Conservation (phyloP, 2,113 vertebrate genomes). For the Beaufortia kweichowensis region DNA sequence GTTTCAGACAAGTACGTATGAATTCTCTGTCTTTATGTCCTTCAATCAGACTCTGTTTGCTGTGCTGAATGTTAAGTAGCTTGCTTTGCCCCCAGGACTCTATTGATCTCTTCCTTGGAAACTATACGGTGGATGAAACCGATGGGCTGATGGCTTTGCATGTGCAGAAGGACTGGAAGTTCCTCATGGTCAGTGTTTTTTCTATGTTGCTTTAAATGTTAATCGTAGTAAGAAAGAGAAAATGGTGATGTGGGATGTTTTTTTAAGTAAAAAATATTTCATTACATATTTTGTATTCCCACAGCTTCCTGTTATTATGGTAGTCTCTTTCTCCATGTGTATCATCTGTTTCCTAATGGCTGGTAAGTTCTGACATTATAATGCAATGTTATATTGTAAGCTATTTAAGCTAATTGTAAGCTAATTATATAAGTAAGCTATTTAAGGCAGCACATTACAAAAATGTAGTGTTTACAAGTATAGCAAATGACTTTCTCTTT, state of each 20-base stretch:
- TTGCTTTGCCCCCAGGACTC: slow-evolving; percentile 79
- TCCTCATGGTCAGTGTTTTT: slow-evolving; percentile 83
- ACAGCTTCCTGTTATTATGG: slow-evolving; percentile 94
- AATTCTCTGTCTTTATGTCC: slow-evolving; percentile 1
- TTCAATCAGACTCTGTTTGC: neutral
- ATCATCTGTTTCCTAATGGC: slow-evolving; percentile 95
- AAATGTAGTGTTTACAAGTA: too few species aligned
- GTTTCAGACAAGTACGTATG: slow-evolving; percentile 88
- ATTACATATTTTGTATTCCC: slow-evolving; percentile 47
- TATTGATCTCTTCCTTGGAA: slow-evolving; percentile 96
- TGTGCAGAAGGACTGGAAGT: slow-evolving; percentile 92
- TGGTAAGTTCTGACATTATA: slow-evolving; percentile 76
- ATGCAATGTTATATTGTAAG: slow-evolving; percentile 30
- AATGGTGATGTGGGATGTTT: neutral
- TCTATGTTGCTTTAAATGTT: neutral
- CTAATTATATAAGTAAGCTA: too few species aligned
- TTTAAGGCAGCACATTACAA: too few species aligned
- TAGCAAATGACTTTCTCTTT: neutral
- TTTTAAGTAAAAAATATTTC: neutral
- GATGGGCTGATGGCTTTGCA: slow-evolving; percentile 85
- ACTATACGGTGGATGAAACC: slow-evolving; percentile 92
- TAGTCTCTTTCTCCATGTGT: slow-evolving; percentile 98
- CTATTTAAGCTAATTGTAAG: too few species aligned
- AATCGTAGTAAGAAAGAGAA: neutral
- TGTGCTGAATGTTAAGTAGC: neutral